Base-by-base conservation (phyloP, 2,113 vertebrate species). In the Boulengeromyrus knoepffleri region DNA sequence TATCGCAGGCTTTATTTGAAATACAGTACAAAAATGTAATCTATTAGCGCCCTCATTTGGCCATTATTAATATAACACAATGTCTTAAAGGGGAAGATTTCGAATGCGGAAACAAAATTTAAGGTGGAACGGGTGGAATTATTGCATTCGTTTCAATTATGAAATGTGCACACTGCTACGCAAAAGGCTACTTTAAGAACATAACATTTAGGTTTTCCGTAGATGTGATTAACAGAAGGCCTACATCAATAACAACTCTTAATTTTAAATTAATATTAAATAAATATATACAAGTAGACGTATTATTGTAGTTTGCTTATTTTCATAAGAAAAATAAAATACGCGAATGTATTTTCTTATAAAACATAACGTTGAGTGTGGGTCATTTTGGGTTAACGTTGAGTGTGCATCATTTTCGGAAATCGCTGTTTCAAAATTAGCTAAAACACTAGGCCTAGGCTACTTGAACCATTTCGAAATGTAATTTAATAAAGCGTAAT, bases 101-200 rank as follows among this genome's bases (percentile, higher is more conserved):
- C 2, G 36, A 45, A 87, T 24, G 5, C 88, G 42, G 47, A 53
- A 52, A 42, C 42, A 66, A 62, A 8, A 83, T 91, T 93, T 93
- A 93, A 93, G 93, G 93, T 93, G 93, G 93, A 93, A 90, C 91
- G 84, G 74, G 88, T 0, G 27, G 90, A 86, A 90, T 89, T 52
- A n/a, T 13, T 85, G 52, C 77, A 24, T 74, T 56, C 36, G 52
- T 36, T 45, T 88, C 27, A 53, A 58, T 9, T 15, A 19, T 24
- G 27, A 56, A 53, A 50, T 19, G 15, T 5, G 86, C 31, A 52
- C 19, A 12, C 6, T 53, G 24, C 5, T 88, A 39, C 86, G 36
- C 5, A 88, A 10, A 56, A 42, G 5, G 36, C 74, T 42, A 80
- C 74, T 39, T 80, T 39, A 77, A 39, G 13, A 42, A 80, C 74